Evolutionary conservation across 2,888 invertebrate species (phyloP).

Genomic region (Escarpia spicata): DNA sequence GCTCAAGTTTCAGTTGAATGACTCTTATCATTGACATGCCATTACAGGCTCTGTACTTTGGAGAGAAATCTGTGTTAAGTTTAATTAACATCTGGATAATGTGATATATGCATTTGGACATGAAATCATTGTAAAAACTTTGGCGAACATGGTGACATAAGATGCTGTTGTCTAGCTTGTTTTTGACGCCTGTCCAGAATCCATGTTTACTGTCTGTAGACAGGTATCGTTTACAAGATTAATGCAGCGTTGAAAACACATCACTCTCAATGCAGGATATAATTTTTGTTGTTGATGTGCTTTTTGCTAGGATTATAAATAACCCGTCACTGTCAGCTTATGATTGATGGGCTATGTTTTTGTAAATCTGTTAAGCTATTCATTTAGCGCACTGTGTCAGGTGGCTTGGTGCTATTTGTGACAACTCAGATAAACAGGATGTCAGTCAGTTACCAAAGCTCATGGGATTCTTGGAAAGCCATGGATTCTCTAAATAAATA

Average conservation of each 20-base stretch:
- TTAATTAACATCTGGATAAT: not conserved
- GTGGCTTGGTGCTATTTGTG: not conserved
- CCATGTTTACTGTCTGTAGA: not conserved
- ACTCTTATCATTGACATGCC: not conserved
- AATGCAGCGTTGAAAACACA: not conserved
- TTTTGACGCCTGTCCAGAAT: not conserved
- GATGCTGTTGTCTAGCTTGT: not conserved
- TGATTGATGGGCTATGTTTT: not conserved
- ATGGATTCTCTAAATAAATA: too few species aligned
- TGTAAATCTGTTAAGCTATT: not conserved
- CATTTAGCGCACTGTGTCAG: not conserved
- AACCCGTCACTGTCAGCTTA: not conserved
- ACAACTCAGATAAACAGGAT: not conserved
- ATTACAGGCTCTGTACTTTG: not conserved
- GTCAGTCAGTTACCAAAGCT: not conserved
- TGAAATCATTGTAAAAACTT: not conserved
- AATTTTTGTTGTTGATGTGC: not conserved
- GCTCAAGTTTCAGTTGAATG: not conserved
- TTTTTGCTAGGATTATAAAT: not conserved
- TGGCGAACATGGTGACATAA: not conserved
- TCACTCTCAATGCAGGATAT: not conserved
- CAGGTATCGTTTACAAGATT: not conserved
- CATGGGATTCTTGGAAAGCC: too few species aligned
- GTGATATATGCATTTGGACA: not conserved
- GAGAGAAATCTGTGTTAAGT: not conserved